Percentiles rank a stretch among this genome's conserved stretches.
Evolutionary conservation across 92 coral and sea anemone species (phyloP).

Genomic region (Nematostella vectensis): DNA sequence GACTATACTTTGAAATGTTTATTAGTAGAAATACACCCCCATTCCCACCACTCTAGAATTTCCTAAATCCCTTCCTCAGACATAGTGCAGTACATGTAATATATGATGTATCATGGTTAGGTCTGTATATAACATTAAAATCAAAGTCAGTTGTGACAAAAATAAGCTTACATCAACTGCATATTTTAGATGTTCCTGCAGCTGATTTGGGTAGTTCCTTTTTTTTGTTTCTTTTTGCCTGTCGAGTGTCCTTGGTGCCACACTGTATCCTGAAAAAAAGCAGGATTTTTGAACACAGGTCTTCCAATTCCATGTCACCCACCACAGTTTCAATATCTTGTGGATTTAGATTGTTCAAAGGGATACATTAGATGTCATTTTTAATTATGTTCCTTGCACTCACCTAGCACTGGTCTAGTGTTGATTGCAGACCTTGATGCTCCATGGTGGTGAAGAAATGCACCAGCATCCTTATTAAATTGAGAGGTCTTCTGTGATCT

Average conservation of each 20-base stretch:
- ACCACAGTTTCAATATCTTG: neutral
- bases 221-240: neutral
- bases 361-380: neutral
- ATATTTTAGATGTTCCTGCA: neutral
- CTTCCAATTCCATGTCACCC: neutral
- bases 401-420: slow-evolving; percentile 32
- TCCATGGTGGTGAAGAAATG: slow-evolving; percentile 33
- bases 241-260: slow-evolving; percentile 16
- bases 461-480: slow-evolving; percentile 18
- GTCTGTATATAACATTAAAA: neutral
- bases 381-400: neutral
- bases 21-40: no score
- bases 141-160: no score
- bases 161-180: slow-evolving; percentile 1
- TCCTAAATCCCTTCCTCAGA: no score
- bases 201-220: slow-evolving; percentile 4
- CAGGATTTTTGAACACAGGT: neutral
- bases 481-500: slow-evolving; percentile 31
- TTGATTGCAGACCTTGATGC: slow-evolving; percentile 42
- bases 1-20: no score
- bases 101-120: no score
- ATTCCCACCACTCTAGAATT: no score
- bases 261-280: slow-evolving; percentile 25
- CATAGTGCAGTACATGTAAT: no score
- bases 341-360: no score